Evolutionary conservation across 2,888 invertebrate species (phyloP), one percentile per base, ranked within the genome.

Genomic region (Fragum whitleyi): DNA sequence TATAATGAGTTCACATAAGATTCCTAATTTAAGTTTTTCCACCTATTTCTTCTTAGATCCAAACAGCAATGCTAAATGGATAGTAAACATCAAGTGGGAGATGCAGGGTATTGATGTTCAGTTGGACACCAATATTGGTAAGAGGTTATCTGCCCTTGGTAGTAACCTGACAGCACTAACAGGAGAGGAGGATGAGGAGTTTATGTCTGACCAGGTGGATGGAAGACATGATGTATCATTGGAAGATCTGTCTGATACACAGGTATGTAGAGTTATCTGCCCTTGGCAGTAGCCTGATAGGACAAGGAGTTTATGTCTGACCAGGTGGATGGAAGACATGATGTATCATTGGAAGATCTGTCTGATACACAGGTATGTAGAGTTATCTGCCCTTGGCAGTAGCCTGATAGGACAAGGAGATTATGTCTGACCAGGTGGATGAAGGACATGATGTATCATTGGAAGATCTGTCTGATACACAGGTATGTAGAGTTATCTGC

Each of bases 51-150:
- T 32, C 32, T 1, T 81, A 88, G 92, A 91, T 53, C 88, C 90
- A 5, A 85, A 78, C 65, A 89, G 90, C 68, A 94, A 98, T 94
- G 99, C 99, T 2, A 99, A 99, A 93, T 99, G 99, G 99, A 96
- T 99, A 91, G 95, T 99, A 77, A 99, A 99, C 94, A 98, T 99
- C 0, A 97, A 98, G 86, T 99, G 99, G 98, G 97, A 99, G 95
- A 99, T 99, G 99, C 98, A 99, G 94, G 99, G 99, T 69, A 98
- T 99, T 11, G 98, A 98, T 92, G 98, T 99, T 86, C 98, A 99
- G 93, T 94, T 99, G 75, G 98, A 99, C 94, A 97, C 98, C 0
- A 98, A 97, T 93, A 98, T 99, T 59, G 99, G 99, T 72, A 98
- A 99, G 94, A 97, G 98, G 92, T 95, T 99, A 32, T 98, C 98